These are phyloP conservation scores for Linurgus olivaceus DNA, from an alignment of 2,797 vertebrate genomes.

Conservation along the genomic window DNA sequence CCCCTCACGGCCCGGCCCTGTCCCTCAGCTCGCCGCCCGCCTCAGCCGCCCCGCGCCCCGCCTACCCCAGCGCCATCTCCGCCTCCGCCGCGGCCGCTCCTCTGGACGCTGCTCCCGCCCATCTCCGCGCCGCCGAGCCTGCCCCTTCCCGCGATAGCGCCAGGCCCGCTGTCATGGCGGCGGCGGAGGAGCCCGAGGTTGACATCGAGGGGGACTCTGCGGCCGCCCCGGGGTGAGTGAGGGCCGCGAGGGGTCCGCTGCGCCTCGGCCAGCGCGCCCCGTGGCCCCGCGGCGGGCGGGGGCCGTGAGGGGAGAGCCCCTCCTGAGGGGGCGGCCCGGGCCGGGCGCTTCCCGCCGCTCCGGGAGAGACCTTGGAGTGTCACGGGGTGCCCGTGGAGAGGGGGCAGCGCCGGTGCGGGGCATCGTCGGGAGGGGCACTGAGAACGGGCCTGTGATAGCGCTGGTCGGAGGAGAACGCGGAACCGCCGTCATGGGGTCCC, in stretches of 20 bases:
- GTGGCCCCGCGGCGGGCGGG: neutral
- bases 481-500: neutral
- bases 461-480: neutral
- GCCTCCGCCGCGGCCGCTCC: neutral
- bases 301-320: neutral
- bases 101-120: neutral
- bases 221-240: slow-evolving; percentile 37
- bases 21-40: neutral
- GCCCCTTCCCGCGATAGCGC: neutral
- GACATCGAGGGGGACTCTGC: slow-evolving; percentile 73
- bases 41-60: neutral
- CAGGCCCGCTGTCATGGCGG: slow-evolving; percentile 54
- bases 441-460: neutral
- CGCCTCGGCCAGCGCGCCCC: too few relatives aligned
- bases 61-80: neutral
- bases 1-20: accelerated
- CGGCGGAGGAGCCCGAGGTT: slow-evolving; percentile 70
- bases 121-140: neutral
- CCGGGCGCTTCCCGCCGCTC: neutral
- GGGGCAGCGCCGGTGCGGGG: neutral
- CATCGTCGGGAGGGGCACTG: accelerated
- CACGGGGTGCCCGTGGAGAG: neutral
- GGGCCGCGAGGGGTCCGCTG: neutral
- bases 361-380: neutral
- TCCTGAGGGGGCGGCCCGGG: neutral